These are phyloP conservation scores for Microtus ochrogaster DNA, from an alignment of 2,113 vertebrate genomes.

Conservation along the genomic window DNA sequence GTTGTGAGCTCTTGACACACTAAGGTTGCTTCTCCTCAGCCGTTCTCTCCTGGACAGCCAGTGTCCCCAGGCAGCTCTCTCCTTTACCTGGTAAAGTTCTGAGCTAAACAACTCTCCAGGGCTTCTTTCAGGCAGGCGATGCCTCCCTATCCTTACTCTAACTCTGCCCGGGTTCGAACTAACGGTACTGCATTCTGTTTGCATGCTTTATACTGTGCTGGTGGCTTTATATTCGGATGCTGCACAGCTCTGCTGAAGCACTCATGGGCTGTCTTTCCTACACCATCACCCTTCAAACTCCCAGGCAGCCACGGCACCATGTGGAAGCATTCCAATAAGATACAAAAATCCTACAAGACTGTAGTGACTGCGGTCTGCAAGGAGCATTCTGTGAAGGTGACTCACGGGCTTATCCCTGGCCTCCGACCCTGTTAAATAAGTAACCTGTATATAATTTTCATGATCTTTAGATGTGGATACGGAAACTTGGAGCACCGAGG, in stretches of 20 bases:
- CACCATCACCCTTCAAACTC: neutral
- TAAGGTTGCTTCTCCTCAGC: neutral
- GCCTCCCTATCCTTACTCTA: neutral
- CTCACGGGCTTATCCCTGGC: neutral
- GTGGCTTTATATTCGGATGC: neutral
- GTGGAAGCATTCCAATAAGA: neutral
- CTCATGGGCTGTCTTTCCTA: too few species aligned
- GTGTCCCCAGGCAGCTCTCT: neutral
- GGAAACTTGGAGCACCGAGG: neutral
- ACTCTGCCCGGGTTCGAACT: neutral
- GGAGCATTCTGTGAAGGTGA: neutral
- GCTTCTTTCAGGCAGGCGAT: neutral
- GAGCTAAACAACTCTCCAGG: too few species aligned
- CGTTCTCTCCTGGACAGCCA: neutral
- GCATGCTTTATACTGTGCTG: neutral
- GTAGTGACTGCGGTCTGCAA: rapidly evolving
- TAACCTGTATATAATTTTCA: too few species aligned
- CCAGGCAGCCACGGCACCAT: neutral
- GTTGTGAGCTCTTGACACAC: neutral
- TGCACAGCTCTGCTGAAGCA: neutral
- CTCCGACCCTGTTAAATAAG: neutral
- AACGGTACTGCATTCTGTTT: neutral
- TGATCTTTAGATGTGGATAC: neutral
- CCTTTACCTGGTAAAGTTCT: neutral
- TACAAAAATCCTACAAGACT: too few species aligned